Evolutionary conservation across 1,140 invertebrate species (phyloP).

Genomic region (Caenorhabditis inopinata): DNA sequence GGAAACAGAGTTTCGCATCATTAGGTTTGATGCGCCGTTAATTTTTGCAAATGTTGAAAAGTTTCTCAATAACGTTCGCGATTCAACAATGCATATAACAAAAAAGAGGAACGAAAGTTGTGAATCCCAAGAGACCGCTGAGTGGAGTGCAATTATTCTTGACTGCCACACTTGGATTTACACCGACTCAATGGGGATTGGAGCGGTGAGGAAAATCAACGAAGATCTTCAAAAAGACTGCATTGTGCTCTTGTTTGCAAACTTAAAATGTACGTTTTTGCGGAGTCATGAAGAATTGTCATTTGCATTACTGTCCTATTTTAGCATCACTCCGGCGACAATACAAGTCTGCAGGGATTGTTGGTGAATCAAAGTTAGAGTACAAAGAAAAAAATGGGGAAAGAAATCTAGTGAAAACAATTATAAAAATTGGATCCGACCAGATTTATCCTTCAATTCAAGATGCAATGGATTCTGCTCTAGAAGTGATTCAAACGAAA

Average conservation of each 20-base stretch:
- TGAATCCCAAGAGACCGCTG: not conserved
- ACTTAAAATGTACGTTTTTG: conserved; percentile 30
- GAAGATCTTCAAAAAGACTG: not conserved
- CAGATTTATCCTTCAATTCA: not conserved
- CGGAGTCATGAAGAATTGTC: not conserved
- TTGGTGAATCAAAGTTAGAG: too few species aligned
- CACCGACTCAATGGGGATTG: conserved; percentile 41
- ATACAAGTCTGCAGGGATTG: not conserved
- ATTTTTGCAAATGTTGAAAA: conserved; percentile 34
- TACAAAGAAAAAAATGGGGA: not conserved
- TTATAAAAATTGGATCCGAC: not conserved
- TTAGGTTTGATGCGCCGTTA: conserved; percentile 34
- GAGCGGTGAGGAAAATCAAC: conserved; percentile 14
- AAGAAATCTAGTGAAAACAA: not conserved
- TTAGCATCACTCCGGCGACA: conserved; percentile 4
- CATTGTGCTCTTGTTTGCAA: conserved; percentile 21
- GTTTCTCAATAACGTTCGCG: not conserved
- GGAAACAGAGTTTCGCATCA: conserved; percentile 17
- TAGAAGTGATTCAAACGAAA: not conserved
- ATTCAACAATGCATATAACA: not conserved
- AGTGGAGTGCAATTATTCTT: conserved; percentile 37
- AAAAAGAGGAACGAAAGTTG: not conserved
- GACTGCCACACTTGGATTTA: conserved; percentile 43
- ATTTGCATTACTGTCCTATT: not conserved
- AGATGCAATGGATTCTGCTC: not conserved